Evolutionary conservation across 2,797 vertebrate species (phyloP).

Genomic region (Melanotaenia pygmaea): DNA sequence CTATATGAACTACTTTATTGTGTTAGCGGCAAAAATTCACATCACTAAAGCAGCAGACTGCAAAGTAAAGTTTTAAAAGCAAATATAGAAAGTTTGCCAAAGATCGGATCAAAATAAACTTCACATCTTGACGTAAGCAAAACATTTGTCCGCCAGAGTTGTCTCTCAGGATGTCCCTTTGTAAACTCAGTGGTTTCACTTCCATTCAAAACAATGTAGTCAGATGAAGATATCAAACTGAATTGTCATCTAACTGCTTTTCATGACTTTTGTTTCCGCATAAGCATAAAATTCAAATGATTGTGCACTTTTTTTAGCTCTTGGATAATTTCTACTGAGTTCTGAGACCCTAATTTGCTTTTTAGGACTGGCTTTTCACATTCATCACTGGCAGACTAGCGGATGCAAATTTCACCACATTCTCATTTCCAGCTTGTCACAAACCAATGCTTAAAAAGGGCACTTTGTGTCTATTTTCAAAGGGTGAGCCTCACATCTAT

Average conservation of each 20-base stretch:
- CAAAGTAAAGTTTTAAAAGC: neutral
- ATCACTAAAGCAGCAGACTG: slow-evolving; percentile 7
- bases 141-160: slow-evolving; percentile 23
- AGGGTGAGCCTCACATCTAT: no score
- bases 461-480: no score
- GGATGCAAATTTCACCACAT: neutral
- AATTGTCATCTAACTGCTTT: slow-evolving; percentile 15
- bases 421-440: neutral
- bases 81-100: neutral
- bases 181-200: slow-evolving; percentile 40
- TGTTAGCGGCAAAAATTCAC: slow-evolving; percentile 19
- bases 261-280: neutral
- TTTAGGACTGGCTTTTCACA: neutral
- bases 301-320: neutral
- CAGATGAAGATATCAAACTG: slow-evolving; percentile 34
- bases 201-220: slow-evolving; percentile 15
- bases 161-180: slow-evolving; percentile 18
- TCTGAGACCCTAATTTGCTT: neutral
- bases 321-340: neutral
- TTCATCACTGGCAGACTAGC: neutral
- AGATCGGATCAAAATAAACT: slow-evolving; percentile 25
- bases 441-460: neutral
- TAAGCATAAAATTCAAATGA: neutral
- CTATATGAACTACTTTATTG: slow-evolving; percentile 41
- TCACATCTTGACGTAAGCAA: slow-evolving; percentile 21